Evolutionary conservation across 2,888 invertebrate species (phyloP).

Genomic region (Drosophila birchii): DNA sequence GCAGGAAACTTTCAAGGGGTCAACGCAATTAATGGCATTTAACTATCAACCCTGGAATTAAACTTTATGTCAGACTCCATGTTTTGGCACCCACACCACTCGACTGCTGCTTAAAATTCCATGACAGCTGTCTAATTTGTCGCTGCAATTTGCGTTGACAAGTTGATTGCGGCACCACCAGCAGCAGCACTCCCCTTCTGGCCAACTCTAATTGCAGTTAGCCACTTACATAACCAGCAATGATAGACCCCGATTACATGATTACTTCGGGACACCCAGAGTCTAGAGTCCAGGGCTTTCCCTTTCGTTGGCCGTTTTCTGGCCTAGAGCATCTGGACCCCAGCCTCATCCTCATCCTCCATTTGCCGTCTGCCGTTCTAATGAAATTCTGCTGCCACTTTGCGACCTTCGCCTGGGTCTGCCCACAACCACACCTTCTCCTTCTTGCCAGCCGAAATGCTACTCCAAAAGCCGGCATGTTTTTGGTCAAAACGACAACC

Average conservation of each 20-base stretch:
- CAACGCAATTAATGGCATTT: conserved; percentile 29
- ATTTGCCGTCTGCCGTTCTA: conserved; percentile 70
- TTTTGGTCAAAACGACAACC: conserved; percentile 70
- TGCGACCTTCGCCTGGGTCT: conserved; percentile 64
- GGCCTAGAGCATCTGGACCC: conserved; percentile 56
- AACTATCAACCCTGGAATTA: conserved; percentile 16
- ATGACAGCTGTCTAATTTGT: conserved; percentile 52
- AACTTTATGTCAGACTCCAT: conserved; percentile 17
- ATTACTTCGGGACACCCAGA: conserved; percentile 52
- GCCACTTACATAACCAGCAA: conserved; percentile 62
- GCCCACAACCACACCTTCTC: neutral
- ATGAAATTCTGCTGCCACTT: conserved; percentile 68
- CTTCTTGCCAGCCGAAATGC: no score
- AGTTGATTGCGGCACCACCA: conserved; percentile 52
- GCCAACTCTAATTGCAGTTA: conserved; percentile 64
- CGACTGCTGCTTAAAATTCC: conserved; percentile 38
- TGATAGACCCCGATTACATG: conserved; percentile 66
- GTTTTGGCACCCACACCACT: conserved; percentile 30
- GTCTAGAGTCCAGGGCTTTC: conserved; percentile 50
- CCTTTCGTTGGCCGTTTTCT: conserved; percentile 52
- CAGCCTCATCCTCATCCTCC: conserved; percentile 46
- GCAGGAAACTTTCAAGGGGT: neutral
- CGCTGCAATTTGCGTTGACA: conserved; percentile 59
- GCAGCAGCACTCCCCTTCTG: conserved; percentile 12
- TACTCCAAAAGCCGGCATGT: conserved; percentile 48